Evolutionary conservation across 2,113 vertebrate species (phyloP).

Genomic region (Cnemophilus loriae): DNA sequence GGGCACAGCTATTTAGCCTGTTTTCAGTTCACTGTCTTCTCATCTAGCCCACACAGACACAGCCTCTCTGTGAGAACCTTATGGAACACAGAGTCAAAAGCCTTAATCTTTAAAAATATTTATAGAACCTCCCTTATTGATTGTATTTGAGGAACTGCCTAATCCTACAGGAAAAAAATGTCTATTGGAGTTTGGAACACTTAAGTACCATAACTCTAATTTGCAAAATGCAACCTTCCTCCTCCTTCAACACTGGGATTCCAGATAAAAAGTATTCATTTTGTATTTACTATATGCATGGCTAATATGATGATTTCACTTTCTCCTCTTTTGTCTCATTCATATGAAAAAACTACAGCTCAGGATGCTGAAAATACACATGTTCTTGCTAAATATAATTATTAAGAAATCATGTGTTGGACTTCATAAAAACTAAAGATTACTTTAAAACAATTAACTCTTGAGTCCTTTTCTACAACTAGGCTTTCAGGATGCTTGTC

Average conservation of each 20-base stretch:
- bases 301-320: neutral
- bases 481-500: neutral
- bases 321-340: neutral
- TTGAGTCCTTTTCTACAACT: neutral
- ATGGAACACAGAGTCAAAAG: neutral
- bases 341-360: neutral
- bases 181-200: neutral
- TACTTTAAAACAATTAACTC: neutral
- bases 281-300: neutral
- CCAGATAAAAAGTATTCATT: neutral
- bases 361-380: neutral
- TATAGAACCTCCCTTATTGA: neutral
- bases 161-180: neutral
- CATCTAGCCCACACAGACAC: neutral
- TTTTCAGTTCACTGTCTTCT: neutral
- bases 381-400: neutral
- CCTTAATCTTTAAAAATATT: neutral
- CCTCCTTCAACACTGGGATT: neutral
- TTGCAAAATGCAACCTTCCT: neutral
- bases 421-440: neutral
- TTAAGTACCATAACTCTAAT: neutral
- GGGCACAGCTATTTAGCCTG: neutral
- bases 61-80: neutral
- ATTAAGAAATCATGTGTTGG: neutral
- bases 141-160: neutral